Conservation (phyloP, 2,888 invertebrate genomes). For the Idaea dimidiata region DNA sequence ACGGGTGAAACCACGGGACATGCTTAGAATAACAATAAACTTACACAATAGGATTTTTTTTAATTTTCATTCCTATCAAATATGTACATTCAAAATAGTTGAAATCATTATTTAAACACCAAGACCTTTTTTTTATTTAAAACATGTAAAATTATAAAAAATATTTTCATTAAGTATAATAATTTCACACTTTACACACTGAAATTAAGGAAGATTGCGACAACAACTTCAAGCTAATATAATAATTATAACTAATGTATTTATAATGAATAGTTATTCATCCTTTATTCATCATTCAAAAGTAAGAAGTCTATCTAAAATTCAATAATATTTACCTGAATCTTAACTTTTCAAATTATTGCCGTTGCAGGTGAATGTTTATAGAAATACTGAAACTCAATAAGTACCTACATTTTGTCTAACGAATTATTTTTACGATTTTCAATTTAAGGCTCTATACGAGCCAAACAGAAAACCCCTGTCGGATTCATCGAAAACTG, state of each 20-base stretch:
- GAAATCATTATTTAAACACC: neutral
- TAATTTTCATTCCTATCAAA: neutral
- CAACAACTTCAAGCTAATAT: neutral
- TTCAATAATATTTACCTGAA: too few species aligned
- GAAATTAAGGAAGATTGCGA: neutral
- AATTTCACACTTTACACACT: neutral
- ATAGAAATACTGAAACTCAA: too few species aligned
- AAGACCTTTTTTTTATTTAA: neutral
- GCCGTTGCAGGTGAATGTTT: too few species aligned
- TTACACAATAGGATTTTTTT: neutral
- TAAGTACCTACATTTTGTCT: too few species aligned
- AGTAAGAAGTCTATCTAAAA: too few species aligned
- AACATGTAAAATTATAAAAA: neutral
- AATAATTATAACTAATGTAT: neutral
- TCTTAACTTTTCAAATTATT: too few species aligned
- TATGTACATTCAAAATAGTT: neutral
- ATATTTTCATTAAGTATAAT: neutral
- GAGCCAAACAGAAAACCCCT: too few species aligned
- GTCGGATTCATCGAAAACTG: too few species aligned
- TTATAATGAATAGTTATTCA: too few species aligned
- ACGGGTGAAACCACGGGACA: neutral
- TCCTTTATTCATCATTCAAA: too few species aligned
- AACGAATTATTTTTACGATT: too few species aligned
- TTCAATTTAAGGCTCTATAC: too few species aligned
- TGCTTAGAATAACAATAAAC: neutral